Evolutionary conservation across 2,888 invertebrate genomes (phyloP), one percentile per base, ranked within the genome.

Genomic region (Myopa testacea): DNA sequence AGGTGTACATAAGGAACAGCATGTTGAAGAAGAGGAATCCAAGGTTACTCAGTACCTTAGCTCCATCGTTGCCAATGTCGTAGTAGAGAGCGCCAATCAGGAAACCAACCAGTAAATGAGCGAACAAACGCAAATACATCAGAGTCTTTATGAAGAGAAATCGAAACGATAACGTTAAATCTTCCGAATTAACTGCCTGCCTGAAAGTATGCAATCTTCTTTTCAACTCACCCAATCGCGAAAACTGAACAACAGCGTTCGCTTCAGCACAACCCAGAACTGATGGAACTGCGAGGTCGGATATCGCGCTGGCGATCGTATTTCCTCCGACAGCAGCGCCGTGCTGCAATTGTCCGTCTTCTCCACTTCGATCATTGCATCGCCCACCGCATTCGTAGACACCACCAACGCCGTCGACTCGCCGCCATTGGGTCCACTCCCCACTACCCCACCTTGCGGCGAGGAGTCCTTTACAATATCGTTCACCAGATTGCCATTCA

Each of bases 1-100:
- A 97, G 0, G 98, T 98, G 91, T 98, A 99, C 97, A 98, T 98
- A 82, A 98, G 93, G 92, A 99, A 99, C 87, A 99, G 92, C 95
- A 98, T 96, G 89, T 98, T 98, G 93, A 99, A 98, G 92, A 99
- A 98, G 40, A 98, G 91, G 91, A 97, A 98, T 80, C 98, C 98
- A 83, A 98, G 93, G 90, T 99, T 99, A 87, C 97, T 98, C 81
- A 98, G 93, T 79, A 98, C 97, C 90, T 98, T 98, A 83, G 95
- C 95, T 83, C 97, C 98, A 90, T 98, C 98, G 87, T 98, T 95
- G 80, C 98, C 98, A 86, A 97, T 98, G 88, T 97, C 95, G 89
- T 96, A 97, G 90, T 98, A 98, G 81, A 98, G 92, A 75, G 97
- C 95, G 80, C 98, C 98, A 88, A 98, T 98, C 81, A 98, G 91